phyloP scores from a whole-genome alignment of 1,140 invertebrate species.

The Philopotamus ludificatus region DNA sequence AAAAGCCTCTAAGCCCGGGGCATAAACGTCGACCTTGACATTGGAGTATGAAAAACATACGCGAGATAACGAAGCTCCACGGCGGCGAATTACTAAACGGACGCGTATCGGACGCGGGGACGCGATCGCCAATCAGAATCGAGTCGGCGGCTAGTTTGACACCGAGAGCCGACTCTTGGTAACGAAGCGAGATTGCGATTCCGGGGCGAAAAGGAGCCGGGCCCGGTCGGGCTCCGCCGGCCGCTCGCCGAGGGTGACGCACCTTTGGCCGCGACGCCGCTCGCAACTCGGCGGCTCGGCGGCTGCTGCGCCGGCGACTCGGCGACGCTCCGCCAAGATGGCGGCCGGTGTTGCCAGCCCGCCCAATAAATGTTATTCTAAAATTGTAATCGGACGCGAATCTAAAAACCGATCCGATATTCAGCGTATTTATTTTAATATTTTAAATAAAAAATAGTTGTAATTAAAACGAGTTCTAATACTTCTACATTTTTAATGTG shows the following conservation, averaged over 20 bases:
- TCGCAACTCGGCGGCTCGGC: neutral
- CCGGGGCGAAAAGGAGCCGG: neutral
- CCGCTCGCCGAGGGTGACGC: neutral
- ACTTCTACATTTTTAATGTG: no score
- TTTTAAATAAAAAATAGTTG: no score
- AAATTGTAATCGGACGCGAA: no score
- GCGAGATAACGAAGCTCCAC: no score
- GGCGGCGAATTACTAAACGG: neutral
- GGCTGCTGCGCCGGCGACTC: neutral
- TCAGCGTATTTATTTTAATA: no score
- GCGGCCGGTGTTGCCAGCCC: neutral
- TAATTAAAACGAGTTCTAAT: no score
- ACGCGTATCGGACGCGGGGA: neutral
- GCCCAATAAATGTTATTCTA: no score
- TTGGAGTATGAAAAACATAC: no score
- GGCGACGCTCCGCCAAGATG: conserved; percentile 1
- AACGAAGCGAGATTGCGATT: neutral
- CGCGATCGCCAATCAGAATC: neutral
- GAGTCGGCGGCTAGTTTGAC: neutral
- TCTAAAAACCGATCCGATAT: no score
- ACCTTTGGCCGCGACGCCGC: neutral
- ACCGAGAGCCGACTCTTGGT: neutral
- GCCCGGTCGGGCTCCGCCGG: neutral
- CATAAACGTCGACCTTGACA: no score
- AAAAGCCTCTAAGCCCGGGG: no score